phyloP scores from a whole-genome alignment of 2,888 invertebrate species.

The Cerceris ruficornis region DNA sequence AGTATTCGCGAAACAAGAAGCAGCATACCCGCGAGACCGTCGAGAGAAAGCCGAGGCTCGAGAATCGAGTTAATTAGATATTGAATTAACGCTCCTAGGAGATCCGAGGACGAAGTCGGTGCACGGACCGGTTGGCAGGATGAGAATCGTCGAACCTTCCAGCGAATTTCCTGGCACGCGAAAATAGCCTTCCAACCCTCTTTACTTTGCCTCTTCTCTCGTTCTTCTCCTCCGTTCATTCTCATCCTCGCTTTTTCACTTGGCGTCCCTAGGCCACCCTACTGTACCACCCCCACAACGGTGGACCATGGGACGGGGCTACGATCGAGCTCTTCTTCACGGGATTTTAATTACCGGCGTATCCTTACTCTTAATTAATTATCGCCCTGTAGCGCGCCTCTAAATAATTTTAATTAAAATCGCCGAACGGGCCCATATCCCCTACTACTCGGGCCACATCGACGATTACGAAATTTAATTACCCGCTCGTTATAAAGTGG shows the following conservation, averaged over 20 bases:
- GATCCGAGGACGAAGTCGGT: conserved; percentile 25
- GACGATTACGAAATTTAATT: conserved; percentile 73
- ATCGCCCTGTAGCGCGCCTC: conserved; percentile 69
- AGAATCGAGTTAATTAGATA: conserved; percentile 69
- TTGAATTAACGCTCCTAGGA: conserved; percentile 70
- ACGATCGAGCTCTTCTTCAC: conserved; percentile 64
- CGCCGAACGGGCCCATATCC: conserved; percentile 48
- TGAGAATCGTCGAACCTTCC: conserved; percentile 19
- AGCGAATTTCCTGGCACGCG: conserved; percentile 44
- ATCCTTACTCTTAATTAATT: conserved; percentile 77
- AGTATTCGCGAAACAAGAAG: conserved; percentile 68
- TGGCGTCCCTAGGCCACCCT: conserved; percentile 22
- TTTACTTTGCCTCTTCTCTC: conserved; percentile 13
- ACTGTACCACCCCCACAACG: conserved; percentile 23
- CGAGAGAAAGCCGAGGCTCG: conserved; percentile 36
- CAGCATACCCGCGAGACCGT: conserved; percentile 57
- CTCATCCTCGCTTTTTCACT: conserved; percentile 16
- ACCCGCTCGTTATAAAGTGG: conserved; percentile 55
- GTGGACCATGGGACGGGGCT: conserved; percentile 13
- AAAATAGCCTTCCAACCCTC: conserved; percentile 45
- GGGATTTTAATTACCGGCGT: conserved; percentile 77
- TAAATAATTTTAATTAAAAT: conserved; percentile 79
- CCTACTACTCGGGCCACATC: conserved; percentile 21
- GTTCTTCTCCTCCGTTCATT: neutral
- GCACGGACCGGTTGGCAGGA: neutral